A percentile compares a stretch with the other conserved stretches of the same genome.
Conservation (phyloP, 2,797 vertebrate genomes). For the Pantherophis vulpinus region DNA sequence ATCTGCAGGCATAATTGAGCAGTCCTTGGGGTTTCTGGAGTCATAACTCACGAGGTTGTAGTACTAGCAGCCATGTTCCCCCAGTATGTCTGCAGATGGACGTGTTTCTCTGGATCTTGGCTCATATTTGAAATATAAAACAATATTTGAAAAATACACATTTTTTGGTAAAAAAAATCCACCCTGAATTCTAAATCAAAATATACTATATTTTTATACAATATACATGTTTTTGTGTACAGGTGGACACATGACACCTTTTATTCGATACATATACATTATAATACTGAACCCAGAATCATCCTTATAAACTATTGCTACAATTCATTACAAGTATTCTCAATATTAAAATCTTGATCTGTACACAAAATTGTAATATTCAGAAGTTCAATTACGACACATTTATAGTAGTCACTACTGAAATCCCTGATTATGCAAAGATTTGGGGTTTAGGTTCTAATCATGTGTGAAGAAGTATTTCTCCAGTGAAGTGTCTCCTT, state of each 20-base stretch:
- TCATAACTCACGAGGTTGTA: not conserved
- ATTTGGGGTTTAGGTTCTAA: constrained; percentile 52
- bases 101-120: not conserved
- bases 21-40: not conserved
- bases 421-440: constrained; percentile 50
- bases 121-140: constrained; percentile 42
- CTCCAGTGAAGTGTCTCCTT: constrained; percentile 37
- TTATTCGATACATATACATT: constrained; percentile 67
- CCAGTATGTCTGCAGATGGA: not conserved
- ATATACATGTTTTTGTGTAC: constrained; percentile 64
- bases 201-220: constrained; percentile 73
- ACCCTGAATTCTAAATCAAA: constrained; percentile 68
- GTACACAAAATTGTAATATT: constrained; percentile 55
- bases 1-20: not conserved
- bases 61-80: not conserved
- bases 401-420: constrained; percentile 65
- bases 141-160: constrained; percentile 66
- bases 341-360: constrained; percentile 59
- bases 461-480: constrained; percentile 47
- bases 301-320: constrained; percentile 65
- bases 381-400: constrained; percentile 67
- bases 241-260: constrained; percentile 68
- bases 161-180: constrained; percentile 67
- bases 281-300: constrained; percentile 71
- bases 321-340: constrained; percentile 70